phyloP scores from a whole-genome alignment of 2,888 invertebrate genomes.

The Caenorhabditis angaria region DNA sequence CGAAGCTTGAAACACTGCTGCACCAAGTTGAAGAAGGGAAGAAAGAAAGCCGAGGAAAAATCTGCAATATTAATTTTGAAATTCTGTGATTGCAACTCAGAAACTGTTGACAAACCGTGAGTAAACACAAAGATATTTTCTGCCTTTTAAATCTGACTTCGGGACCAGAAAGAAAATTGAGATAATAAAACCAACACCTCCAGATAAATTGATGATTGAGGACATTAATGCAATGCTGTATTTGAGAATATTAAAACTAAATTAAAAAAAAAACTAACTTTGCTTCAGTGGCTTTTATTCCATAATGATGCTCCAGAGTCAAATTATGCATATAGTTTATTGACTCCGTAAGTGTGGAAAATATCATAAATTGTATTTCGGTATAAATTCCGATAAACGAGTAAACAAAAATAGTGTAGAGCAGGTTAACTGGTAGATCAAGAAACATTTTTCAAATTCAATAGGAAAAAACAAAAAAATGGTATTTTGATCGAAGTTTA shows the following conservation, averaged over 20 bases:
- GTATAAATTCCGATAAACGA: neutral
- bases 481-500: too few relatives aligned
- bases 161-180: neutral
- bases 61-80: neutral
- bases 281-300: neutral
- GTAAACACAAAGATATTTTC: neutral
- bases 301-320: neutral
- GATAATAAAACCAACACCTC: neutral
- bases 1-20: neutral
- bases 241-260: too few relatives aligned
- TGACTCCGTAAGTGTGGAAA: neutral
- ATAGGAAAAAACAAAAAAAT: neutral
- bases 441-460: neutral
- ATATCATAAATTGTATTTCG: neutral
- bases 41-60: neutral
- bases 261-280: neutral
- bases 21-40: neutral
- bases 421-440: neutral
- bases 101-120: neutral
- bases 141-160: neutral
- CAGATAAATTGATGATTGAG: neutral
- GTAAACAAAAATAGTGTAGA: neutral
- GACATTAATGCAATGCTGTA: neutral
- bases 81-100: neutral
- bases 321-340: neutral